These are phyloP conservation scores for Scaptomyza reducta DNA, from an alignment of 2,888 invertebrate species.

Conservation along the genomic window DNA sequence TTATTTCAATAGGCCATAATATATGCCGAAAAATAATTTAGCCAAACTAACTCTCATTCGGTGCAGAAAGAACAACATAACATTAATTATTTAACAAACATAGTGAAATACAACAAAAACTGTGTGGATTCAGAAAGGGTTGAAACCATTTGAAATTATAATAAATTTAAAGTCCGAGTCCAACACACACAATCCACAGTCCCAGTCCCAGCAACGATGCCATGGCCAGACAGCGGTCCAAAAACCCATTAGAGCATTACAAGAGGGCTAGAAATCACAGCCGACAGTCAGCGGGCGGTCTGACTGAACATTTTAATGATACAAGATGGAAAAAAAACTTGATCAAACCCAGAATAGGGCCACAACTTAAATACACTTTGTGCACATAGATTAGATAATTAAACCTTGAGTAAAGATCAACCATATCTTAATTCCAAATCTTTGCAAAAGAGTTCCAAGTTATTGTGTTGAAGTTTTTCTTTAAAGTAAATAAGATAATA, in stretches of 20 bases:
- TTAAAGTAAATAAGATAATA: too few relatives aligned
- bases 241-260: constrained; percentile 61
- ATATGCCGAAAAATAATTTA: constrained; percentile 74
- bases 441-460: not conserved
- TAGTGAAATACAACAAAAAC: not conserved
- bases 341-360: constrained; percentile 6
- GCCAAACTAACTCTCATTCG: constrained; percentile 44
- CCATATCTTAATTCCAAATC: not conserved
- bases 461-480: too few relatives aligned
- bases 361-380: constrained; percentile 39
- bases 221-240: constrained; percentile 60
- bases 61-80: constrained; percentile 69
- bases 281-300: constrained; percentile 67
- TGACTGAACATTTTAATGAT: constrained; percentile 68
- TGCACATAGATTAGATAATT: not conserved
- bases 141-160: constrained; percentile 68
- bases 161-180: constrained; percentile 65
- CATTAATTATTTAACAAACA: constrained; percentile 76
- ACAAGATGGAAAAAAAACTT: constrained; percentile 54
- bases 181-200: constrained; percentile 24
- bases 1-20: constrained; percentile 77
- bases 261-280: constrained; percentile 65
- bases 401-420: too few relatives aligned
- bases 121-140: constrained; percentile 5
- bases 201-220: constrained; percentile 36